Evolutionary conservation across 1,140 invertebrate species (phyloP), one percentile per base, ranked within the genome.

Genomic region (Dufourea novaeangliae): DNA sequence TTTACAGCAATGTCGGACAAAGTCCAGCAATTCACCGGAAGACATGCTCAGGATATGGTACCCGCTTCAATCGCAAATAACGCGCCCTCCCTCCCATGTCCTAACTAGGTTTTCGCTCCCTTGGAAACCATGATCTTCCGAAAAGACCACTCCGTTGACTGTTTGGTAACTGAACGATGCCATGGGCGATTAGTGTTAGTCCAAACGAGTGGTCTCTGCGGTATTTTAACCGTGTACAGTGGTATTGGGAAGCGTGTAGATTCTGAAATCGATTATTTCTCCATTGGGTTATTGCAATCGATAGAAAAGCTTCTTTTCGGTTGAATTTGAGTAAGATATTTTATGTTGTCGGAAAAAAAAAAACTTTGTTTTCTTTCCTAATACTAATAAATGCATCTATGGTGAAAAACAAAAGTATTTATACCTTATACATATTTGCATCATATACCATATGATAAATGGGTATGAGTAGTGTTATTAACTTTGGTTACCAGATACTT

Each of bases 41-140:
- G 22, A 73, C 56, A 32, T 41, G 56, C 29, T 37, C n/a, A 57
- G 82, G 86, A 87, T 90, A 92, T 87, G 87, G 89, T 84, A 89
- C 91, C 90, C 90, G 75, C 84, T 85, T 88, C 85, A 89, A 80
- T 91, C 91, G 83, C 91, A 92, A 92, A 92, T 86, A 89, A 91
- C 86, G 61, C 22, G 12, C 39, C 69, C 54, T 75, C 56, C 22
- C 67, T 54, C 44, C 67, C 68, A 22, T 39, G 57, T 22, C 64
- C 61, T 72, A 41, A 32, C 74, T 46, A 32, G 61, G 32, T 77
- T 70, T 22, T 50, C 46, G 17, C 71, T 72, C 82, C 80, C 78
- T 77, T 64, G 76, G 62, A 88, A 80, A 75, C 76, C 82, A 82
- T 86, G 66, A 50, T 63, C 74, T 29, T 71, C 41, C 41, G 67